Evolutionary conservation across 1,140 invertebrate genomes (phyloP).

Genomic region (Cherax destructor): DNA sequence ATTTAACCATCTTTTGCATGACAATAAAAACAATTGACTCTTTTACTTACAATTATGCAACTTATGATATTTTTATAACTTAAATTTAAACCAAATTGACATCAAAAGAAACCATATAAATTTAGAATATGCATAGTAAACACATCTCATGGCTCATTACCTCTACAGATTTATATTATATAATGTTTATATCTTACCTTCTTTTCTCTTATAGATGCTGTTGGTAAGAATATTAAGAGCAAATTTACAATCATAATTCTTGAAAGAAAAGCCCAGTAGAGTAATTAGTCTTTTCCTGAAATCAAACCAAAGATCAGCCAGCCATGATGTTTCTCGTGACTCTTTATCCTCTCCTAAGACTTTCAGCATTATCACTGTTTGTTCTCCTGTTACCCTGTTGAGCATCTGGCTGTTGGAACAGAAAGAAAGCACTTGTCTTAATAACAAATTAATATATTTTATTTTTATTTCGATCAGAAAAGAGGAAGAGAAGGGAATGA

Average conservation of each 20-base stretch:
- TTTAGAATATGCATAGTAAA: too few species aligned
- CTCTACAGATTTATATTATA: neutral
- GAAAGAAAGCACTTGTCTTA: neutral
- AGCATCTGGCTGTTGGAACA: conserved; percentile 83
- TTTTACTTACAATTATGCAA: too few species aligned
- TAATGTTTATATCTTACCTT: conserved; percentile 38
- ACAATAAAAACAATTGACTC: too few species aligned
- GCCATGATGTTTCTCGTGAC: conserved; percentile 79
- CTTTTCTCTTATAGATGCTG: conserved; percentile 54
- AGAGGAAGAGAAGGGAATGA: too few species aligned
- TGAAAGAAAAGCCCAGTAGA: conserved; percentile 81
- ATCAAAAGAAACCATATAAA: too few species aligned
- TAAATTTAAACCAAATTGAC: too few species aligned
- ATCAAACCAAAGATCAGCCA: conserved; percentile 88
- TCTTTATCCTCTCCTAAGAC: conserved; percentile 75
- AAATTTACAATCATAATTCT: conserved; percentile 64
- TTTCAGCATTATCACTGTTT: conserved; percentile 97
- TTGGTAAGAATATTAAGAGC: conserved; percentile 63
- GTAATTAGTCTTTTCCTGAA: conserved; percentile 88
- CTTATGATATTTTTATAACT: too few species aligned
- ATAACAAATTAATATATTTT: neutral
- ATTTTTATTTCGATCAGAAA: neutral
- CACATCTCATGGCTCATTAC: too few species aligned
- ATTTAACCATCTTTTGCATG: too few species aligned
- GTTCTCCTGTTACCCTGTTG: conserved; percentile 97